Evolutionary conservation across 1,140 invertebrate species (phyloP).

Genomic region (Trissolcus basalis): DNA sequence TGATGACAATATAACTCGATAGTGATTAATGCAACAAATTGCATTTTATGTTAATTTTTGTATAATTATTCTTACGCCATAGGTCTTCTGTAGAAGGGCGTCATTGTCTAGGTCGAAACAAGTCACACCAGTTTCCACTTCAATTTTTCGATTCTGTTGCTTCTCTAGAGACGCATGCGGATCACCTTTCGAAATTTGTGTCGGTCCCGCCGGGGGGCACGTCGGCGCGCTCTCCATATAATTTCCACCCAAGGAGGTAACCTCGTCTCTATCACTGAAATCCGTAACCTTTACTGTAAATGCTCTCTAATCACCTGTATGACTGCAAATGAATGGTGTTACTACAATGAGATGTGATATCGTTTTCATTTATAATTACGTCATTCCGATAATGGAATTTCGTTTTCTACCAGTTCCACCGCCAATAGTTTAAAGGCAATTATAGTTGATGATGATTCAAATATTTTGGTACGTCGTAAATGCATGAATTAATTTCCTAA

Average conservation of each 20-base stretch:
- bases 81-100: conserved; percentile 59
- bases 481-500: no score
- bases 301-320: conserved; percentile 47
- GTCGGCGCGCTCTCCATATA: conserved; percentile 64
- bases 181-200: conserved; percentile 72
- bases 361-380: conserved; percentile 35
- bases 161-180: conserved; percentile 63
- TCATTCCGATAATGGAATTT: conserved; percentile 33
- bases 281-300: conserved; percentile 50
- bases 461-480: no score
- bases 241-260: conserved; percentile 67
- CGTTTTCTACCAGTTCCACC: no score
- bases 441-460: no score
- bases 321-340: conserved; percentile 36
- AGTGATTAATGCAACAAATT: conserved; percentile 50
- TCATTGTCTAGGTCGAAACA: conserved; percentile 64
- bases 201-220: conserved; percentile 67
- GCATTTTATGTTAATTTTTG: conserved; percentile 39
- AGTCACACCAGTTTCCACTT: conserved; percentile 56
- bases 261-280: conserved; percentile 56
- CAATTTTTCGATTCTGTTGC: conserved; percentile 53
- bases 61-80: conserved; percentile 70
- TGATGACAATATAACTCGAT: no score
- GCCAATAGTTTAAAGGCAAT: no score
- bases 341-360: conserved; percentile 37